A percentile compares a stretch with the other conserved stretches of the same genome.
Evolutionary conservation across 2,797 vertebrate species (phyloP).

Genomic region (Chrysolophus pictus): DNA sequence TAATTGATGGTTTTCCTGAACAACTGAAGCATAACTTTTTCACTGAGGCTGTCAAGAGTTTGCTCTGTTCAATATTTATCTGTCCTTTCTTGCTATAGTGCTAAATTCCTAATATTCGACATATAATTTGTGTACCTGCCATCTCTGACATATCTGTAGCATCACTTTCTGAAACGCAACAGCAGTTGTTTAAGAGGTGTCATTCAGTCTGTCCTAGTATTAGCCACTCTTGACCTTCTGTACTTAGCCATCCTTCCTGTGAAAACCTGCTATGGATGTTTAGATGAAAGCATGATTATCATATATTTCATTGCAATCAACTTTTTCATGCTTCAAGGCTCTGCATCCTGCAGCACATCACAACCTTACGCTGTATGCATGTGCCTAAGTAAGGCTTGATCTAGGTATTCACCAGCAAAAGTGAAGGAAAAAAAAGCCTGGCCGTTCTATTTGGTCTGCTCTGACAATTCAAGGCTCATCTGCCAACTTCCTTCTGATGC

Average conservation of each 20-base stretch:
- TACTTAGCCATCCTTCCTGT: background rate
- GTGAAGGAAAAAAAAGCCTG: background rate
- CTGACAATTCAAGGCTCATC: background rate
- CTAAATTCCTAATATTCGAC: background rate
- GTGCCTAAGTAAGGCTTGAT: background rate
- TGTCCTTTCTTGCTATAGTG: background rate
- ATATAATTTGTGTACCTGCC: background rate
- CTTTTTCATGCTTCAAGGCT: background rate
- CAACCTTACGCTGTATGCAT: fast-evolving
- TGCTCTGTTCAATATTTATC: background rate
- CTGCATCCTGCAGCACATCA: background rate
- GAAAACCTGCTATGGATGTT: background rate
- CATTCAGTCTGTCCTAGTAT: constrained; percentile 16
- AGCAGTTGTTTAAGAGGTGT: background rate
- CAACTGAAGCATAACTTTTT: too few species aligned
- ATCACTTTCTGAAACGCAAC: background rate
- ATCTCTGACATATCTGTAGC: fast-evolving
- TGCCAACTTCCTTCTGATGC: background rate
- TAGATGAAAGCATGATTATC: background rate
- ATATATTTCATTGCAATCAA: constrained; percentile 25
- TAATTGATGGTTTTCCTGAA: background rate
- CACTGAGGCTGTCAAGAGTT: background rate
- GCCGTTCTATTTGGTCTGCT: background rate
- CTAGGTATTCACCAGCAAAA: background rate
- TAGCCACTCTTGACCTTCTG: constrained; percentile 7